A percentile compares a stretch with the other conserved stretches of the same genome.
Conservation (phyloP, 2,113 vertebrate species). For the Orthonyx spaldingii region DNA sequence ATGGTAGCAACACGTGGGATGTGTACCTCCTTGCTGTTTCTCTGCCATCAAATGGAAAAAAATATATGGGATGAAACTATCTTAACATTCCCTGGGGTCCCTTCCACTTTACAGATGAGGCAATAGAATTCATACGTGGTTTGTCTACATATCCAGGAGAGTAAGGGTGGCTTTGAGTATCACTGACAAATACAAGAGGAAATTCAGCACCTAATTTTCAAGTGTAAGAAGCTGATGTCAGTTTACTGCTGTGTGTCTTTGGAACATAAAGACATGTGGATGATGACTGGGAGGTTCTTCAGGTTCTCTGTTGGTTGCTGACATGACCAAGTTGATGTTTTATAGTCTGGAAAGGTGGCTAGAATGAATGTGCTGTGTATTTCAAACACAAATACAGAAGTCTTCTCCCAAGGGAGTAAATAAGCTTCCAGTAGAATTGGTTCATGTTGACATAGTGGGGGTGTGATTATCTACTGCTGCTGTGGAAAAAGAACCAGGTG, state of each 20-base stretch:
- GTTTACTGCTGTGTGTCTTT: not conserved
- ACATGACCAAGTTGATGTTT: fast-evolving
- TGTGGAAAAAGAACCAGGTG: not conserved
- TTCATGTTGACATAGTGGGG: not conserved
- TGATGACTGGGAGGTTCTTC: not conserved
- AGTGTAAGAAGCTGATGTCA: not conserved
- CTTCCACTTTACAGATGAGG: not conserved
- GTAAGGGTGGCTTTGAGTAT: not conserved
- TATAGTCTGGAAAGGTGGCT: not conserved
- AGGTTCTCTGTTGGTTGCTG: not conserved
- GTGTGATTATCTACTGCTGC: not conserved
- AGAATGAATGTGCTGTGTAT: not conserved
- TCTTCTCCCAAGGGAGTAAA: not conserved
- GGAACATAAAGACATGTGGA: not conserved
- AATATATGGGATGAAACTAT: not conserved
- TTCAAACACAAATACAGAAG: not conserved
- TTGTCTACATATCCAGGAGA: fast-evolving
- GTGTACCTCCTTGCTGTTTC: not conserved
- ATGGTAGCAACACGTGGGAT: not conserved
- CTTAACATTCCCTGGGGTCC: not conserved
- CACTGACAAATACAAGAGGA: not conserved
- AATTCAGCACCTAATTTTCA: not conserved
- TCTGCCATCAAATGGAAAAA: not conserved
- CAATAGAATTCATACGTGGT: not conserved
- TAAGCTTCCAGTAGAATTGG: not conserved